Base-by-base conservation (phyloP, 2,113 vertebrate genomes). In the Gadus macrocephalus region DNA sequence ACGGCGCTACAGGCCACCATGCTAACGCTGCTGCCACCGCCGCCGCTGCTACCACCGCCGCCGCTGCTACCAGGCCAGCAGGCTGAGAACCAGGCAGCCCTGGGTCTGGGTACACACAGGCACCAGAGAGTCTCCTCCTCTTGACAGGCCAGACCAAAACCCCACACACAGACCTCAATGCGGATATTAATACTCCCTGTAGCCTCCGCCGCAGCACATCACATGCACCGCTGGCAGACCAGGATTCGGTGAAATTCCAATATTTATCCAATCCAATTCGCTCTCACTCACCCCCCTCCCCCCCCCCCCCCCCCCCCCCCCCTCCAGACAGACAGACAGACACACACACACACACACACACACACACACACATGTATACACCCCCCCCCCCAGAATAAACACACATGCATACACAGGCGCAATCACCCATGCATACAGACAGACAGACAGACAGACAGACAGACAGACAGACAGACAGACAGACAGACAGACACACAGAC, bases 71-170 rank as follows among this genome's bases (percentile, higher is more conserved):
- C 72, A 78, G 83, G 71, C 84, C 81, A 60, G 73, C 2, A 75
- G 77, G 66, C 81, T 78, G 76, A 80, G 74, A 38, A 62, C 73
- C 67, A 76, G 85, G 75, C 81, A 49, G 12, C 42, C 9, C 84
- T 82, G 38, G 77, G 84, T 88, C 82, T 84, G 85, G 84, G 73
- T 79, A 62, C 82, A 85, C 78, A 85, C 78, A 86, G 86, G 87
- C 86, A 88, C 89, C 89, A 88, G 86, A 79, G 75, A 87, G 86
- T 88, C 87, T 88, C 89, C 78, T 79, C 76, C 78, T 74, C 82
- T 9, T 87, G 83, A 86, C 83, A 86, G 78, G 83, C 88, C 88
- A 87, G 83, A 88, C 85, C 87, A 77, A 14, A 84, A 88, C 81
- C 85, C 83, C 85, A 78, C 70, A 49, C 85, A 77, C 70, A 73